Percentiles rank a stretch among this genome's conserved stretches.
These are phyloP conservation scores for Tachina grossa DNA, from an alignment of 2,888 invertebrate species.

Conservation along the genomic window DNA sequence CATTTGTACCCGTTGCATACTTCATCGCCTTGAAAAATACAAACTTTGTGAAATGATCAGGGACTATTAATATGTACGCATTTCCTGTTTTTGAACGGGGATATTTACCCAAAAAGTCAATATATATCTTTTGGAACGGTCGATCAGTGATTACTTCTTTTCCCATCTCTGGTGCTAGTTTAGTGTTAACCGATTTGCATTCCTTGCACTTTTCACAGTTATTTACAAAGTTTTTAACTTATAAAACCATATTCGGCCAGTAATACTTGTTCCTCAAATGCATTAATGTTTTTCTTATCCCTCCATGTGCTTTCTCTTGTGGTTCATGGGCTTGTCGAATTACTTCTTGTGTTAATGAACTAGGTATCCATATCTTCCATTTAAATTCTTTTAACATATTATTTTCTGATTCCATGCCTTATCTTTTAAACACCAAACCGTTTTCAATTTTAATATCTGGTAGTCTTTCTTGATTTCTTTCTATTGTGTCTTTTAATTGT, in stretches of 20 bases:
- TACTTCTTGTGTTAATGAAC: background rate
- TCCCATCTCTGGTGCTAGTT: too few species aligned
- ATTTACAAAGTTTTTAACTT: slow-evolving; percentile 3
- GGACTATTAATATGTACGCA: too few species aligned
- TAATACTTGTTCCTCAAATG: slow-evolving; percentile 16
- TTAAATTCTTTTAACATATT: background rate
- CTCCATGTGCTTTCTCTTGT: slow-evolving; percentile 9
- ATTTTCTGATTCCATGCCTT: background rate
- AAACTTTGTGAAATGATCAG: too few species aligned
- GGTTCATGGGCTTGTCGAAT: slow-evolving; percentile 21
- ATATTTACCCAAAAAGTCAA: too few species aligned
- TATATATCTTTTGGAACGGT: too few species aligned
- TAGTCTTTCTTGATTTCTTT: slow-evolving; percentile 18
- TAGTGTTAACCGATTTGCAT: too few species aligned
- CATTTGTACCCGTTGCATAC: too few species aligned
- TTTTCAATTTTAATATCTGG: slow-evolving; percentile 23
- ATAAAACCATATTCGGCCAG: slow-evolving; percentile 38
- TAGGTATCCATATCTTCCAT: slow-evolving; percentile 52
- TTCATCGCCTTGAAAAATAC: too few species aligned
- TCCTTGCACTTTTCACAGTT: background rate
- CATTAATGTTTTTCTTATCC: slow-evolving; percentile 37
- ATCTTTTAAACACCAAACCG: slow-evolving; percentile 23
- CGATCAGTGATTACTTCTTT: too few species aligned
- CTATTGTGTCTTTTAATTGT: slow-evolving; percentile 18
- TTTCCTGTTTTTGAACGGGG: too few species aligned